These are phyloP conservation scores for Lacanobia wlatinum DNA, from an alignment of 2,888 invertebrate species.

Conservation along the genomic window DNA sequence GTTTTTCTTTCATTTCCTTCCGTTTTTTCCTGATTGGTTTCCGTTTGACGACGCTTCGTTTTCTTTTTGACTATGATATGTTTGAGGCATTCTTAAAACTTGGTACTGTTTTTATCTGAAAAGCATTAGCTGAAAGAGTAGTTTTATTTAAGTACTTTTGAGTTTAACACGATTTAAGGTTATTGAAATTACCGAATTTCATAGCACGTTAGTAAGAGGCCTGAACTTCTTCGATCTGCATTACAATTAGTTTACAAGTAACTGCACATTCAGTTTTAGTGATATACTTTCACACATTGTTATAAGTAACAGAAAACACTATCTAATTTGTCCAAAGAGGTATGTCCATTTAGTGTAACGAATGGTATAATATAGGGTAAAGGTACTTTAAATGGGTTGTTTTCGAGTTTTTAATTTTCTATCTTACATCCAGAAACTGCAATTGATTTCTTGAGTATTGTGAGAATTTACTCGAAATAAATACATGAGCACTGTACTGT, in stretches of 20 bases:
- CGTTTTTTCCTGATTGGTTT: background rate
- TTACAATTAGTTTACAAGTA: background rate
- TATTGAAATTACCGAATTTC: background rate
- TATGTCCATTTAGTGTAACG: no score
- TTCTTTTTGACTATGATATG: background rate
- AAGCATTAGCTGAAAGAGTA: background rate
- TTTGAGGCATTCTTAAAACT: constrained; percentile 10
- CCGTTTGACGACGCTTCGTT: background rate
- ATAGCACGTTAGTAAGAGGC: no score
- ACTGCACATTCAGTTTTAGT: background rate
- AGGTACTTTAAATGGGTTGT: no score
- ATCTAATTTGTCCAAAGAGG: background rate
- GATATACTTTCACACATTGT: background rate
- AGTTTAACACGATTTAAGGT: background rate
- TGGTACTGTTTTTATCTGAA: background rate
- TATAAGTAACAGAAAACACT: background rate
- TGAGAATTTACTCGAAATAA: no score
- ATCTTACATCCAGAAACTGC: no score
- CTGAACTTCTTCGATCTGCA: background rate
- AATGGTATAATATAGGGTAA: no score
- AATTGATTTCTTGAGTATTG: no score
- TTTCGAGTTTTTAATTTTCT: no score
- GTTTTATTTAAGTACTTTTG: background rate
- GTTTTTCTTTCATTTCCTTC: background rate
- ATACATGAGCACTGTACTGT: no score